A percentile compares a stretch with the other conserved stretches of the same genome.
These are phyloP conservation scores for Anagrus nilaparvatae DNA, from an alignment of 1,140 invertebrate species.

Conservation along the genomic window DNA sequence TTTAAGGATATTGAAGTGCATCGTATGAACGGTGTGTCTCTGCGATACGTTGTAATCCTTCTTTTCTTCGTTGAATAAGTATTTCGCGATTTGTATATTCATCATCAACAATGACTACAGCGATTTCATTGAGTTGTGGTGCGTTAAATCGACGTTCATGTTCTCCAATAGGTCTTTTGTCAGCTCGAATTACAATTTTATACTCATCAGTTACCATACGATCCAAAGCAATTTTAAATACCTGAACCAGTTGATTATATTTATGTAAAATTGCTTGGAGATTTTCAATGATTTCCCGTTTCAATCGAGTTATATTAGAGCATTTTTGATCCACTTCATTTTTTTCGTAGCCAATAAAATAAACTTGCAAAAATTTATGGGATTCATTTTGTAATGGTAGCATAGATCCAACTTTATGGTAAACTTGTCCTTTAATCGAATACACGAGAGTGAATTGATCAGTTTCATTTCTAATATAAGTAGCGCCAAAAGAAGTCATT, in stretches of 20 bases:
- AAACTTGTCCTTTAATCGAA: no score
- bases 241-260: conserved; percentile 30
- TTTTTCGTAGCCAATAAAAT: conserved; percentile 33
- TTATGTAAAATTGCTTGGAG: conserved; percentile 32
- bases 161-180: conserved; percentile 31
- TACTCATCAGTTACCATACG: conserved; percentile 32
- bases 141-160: conserved; percentile 35
- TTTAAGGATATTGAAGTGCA: conserved; percentile 5
- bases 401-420: conserved; percentile 29
- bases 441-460: no score
- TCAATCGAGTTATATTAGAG: conserved; percentile 22
- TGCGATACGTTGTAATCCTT: no score
- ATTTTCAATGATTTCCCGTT: conserved; percentile 28
- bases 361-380: conserved; percentile 28
- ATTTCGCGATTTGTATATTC: conserved; percentile 30
- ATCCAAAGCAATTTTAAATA: conserved; percentile 34
- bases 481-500: no score
- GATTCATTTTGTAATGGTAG: conserved; percentile 11
- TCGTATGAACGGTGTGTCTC: no score
- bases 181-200: conserved; percentile 31
- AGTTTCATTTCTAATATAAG: no score
- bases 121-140: conserved; percentile 23
- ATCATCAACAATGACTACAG: conserved; percentile 23
- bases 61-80: conserved; percentile 30
- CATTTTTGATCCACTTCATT: conserved; percentile 32